These are phyloP conservation scores for Colistium nudipinnis DNA, from an alignment of 2,113 vertebrate species.

Conservation along the genomic window DNA sequence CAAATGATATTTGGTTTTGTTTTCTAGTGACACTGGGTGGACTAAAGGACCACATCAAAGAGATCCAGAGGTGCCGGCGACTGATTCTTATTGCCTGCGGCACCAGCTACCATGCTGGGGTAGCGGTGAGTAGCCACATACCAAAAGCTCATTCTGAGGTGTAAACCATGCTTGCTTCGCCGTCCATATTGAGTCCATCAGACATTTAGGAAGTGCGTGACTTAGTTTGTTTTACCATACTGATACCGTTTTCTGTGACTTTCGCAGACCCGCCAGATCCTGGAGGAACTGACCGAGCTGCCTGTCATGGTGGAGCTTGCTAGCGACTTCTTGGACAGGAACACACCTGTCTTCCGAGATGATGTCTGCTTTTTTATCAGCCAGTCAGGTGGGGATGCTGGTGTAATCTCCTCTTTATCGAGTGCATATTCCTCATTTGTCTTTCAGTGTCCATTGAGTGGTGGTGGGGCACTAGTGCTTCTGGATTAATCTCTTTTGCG, in stretches of 20 bases:
- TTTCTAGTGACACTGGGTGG: conserved; percentile 91
- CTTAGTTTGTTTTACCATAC: conserved; percentile 16
- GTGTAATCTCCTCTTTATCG: conserved; percentile 26
- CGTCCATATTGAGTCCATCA: background rate
- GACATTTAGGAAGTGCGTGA: background rate
- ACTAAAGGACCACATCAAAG: conserved; percentile 98
- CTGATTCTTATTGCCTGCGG: conserved; percentile 97
- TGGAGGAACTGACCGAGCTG: conserved; percentile 95
- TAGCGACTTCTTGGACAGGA: conserved; percentile 98
- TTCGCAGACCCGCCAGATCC: conserved; percentile 93
- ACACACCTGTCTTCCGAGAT: conserved; percentile 96
- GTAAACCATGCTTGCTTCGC: conserved; percentile 1
- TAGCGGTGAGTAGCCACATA: conserved; percentile 88
- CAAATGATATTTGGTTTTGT: conserved; percentile 26
- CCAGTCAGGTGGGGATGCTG: conserved; percentile 88
- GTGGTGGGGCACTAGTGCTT: background rate
- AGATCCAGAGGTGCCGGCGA: conserved; percentile 95
- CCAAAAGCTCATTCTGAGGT: background rate
- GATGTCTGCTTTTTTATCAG: conserved; percentile 99
- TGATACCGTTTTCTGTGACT: conserved; percentile 21
- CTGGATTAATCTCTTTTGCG: no score
- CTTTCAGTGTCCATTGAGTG: conserved; percentile 16
- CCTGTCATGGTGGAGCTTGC: conserved; percentile 99
- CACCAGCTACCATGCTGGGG: conserved; percentile 95
- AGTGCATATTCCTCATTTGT: conserved; percentile 24